Conservation (phyloP, 1,140 invertebrate genomes). For the Solenopsis invicta region DNA sequence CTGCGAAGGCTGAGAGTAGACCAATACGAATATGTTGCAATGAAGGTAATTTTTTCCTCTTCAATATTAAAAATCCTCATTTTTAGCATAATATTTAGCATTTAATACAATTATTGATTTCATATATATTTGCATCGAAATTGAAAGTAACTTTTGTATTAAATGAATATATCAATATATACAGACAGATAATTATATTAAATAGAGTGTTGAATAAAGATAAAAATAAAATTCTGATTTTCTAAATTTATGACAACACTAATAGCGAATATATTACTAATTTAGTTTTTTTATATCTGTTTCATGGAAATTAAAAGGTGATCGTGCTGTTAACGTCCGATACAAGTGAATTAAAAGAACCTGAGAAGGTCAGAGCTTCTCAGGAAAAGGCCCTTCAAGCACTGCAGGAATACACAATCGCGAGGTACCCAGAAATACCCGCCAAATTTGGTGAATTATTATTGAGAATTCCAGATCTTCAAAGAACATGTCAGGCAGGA, state of each 20-base stretch:
- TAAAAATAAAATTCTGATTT: neutral
- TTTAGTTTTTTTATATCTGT: slow-evolving; percentile 24
- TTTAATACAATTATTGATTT: neutral
- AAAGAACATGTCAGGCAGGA: slow-evolving; percentile 97
- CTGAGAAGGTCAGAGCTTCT: slow-evolving; percentile 95
- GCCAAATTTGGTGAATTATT: slow-evolving; percentile 98
- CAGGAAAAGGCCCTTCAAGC: slow-evolving; percentile 98
- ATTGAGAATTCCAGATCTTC: slow-evolving; percentile 96
- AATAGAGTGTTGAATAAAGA: neutral
- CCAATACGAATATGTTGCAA: slow-evolving; percentile 98
- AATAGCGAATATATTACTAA: neutral
- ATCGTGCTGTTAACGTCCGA: slow-evolving; percentile 97
- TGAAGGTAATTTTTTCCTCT: slow-evolving; percentile 90
- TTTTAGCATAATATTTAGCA: neutral
- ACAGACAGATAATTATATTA: neutral
- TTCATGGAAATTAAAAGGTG: slow-evolving; percentile 86
- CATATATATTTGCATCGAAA: neutral
- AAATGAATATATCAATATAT: neutral
- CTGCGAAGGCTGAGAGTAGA: slow-evolving; percentile 96
- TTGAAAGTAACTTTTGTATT: slow-evolving; percentile 13
- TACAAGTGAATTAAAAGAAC: slow-evolving; percentile 96
- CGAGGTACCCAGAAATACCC: slow-evolving; percentile 96
- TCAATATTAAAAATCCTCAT: neutral
- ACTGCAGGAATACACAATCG: slow-evolving; percentile 95
- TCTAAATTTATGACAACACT: neutral